A percentile compares a stretch with the other conserved stretches of the same genome.
These are phyloP conservation scores for Pseudanteris insignis DNA, from an alignment of 2,888 invertebrate species.

Conservation along the genomic window DNA sequence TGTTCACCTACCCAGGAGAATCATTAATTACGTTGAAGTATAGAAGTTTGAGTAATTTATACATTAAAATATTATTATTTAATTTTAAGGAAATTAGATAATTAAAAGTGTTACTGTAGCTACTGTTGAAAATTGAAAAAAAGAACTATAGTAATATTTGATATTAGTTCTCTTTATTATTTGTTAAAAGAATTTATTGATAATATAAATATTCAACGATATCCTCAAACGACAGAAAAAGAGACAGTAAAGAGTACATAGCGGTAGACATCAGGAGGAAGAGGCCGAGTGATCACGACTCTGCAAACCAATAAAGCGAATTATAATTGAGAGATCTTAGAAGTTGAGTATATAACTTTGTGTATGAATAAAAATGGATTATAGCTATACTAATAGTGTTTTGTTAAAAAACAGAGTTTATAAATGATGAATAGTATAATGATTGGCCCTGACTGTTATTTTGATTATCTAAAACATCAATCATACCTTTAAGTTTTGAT, in stretches of 20 bases:
- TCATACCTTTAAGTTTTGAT: too few relatives aligned
- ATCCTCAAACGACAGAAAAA: conserved; percentile 60
- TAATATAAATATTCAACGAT: conserved; percentile 56
- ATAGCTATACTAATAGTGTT: too few relatives aligned
- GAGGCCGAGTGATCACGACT: conserved; percentile 62
- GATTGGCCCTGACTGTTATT: too few relatives aligned
- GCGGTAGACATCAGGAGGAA: conserved; percentile 64
- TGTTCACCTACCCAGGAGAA: too few relatives aligned
- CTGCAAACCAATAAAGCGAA: conserved; percentile 54
- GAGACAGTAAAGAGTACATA: conserved; percentile 62
- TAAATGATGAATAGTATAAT: too few relatives aligned
- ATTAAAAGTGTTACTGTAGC: background rate
- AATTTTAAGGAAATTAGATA: too few relatives aligned
- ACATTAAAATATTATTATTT: conserved; percentile 3
- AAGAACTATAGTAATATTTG: background rate
- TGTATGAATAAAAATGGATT: too few relatives aligned
- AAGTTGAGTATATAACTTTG: too few relatives aligned
- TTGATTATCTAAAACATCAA: too few relatives aligned
- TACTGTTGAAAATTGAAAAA: background rate
- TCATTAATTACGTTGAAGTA: background rate
- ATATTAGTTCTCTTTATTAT: conserved; percentile 8
- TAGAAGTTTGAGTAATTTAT: conserved; percentile 1
- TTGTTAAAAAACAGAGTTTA: too few relatives aligned
- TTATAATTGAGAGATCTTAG: too few relatives aligned
- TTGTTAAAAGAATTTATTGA: conserved; percentile 32